These are phyloP conservation scores for Xiphorhynchus elegans DNA, from an alignment of 2,113 vertebrate species.

Conservation along the genomic window DNA sequence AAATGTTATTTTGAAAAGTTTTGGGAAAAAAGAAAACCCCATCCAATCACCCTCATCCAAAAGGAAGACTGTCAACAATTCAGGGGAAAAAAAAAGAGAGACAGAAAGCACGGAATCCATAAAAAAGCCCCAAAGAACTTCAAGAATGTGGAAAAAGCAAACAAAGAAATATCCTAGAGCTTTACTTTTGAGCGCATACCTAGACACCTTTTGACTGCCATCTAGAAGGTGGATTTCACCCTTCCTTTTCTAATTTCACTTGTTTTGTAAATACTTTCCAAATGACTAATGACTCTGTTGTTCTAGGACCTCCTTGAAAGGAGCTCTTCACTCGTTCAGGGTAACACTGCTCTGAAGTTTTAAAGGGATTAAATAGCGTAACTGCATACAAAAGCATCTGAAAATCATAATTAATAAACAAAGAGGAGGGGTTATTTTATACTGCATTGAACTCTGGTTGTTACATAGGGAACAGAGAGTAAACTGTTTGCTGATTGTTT, in stretches of 20 bases:
- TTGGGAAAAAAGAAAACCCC: neutral
- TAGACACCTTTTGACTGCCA: neutral
- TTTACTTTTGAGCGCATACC: neutral
- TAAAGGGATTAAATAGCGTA: neutral
- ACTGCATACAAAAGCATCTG: neutral
- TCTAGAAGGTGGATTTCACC: neutral
- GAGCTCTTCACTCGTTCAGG: neutral
- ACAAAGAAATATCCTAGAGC: neutral
- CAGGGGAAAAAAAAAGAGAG: neutral
- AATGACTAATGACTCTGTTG: conserved; percentile 22
- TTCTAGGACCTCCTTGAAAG: conserved; percentile 23
- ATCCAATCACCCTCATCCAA: neutral
- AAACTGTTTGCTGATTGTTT: conserved; percentile 43
- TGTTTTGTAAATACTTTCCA: conserved; percentile 42
- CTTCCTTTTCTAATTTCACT: conserved; percentile 1
- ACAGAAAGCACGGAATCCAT: neutral
- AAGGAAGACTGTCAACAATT: neutral
- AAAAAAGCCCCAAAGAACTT: neutral
- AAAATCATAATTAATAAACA: neutral
- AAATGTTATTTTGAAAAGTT: neutral
- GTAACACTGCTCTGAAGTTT: neutral
- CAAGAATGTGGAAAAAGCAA: neutral
- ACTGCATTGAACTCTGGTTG: neutral
- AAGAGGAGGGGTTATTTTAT: neutral
- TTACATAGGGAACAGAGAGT: neutral